A percentile compares a stretch with the other conserved stretches of the same genome.
Evolutionary conservation across 1,140 invertebrate species (phyloP).

Genomic region (Nasonia giraulti): DNA sequence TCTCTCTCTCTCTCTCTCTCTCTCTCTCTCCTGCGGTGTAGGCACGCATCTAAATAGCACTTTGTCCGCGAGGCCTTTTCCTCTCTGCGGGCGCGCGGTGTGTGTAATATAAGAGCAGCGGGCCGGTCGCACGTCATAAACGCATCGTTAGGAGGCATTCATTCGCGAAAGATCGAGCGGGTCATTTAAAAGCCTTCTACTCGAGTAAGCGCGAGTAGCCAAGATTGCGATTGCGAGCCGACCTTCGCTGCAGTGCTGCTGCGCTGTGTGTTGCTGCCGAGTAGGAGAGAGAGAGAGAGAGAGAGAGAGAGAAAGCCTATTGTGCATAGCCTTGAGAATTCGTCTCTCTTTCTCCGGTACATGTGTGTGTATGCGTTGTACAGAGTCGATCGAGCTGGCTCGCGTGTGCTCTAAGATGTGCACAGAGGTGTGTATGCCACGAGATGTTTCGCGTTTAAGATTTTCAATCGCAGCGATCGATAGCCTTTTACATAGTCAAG

Average conservation of each 20-base stretch:
- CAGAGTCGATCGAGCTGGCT: no score
- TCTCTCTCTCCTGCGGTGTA: neutral
- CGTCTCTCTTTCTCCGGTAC: neutral
- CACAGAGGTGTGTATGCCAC: no score
- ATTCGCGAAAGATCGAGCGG: constrained; percentile 17
- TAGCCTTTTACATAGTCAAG: neutral
- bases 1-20: neutral
- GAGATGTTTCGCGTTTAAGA: neutral
- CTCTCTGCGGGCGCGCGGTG: neutral
- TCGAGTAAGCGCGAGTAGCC: neutral
- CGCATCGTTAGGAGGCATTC: constrained; percentile 28
- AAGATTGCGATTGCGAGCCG: neutral
- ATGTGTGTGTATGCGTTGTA: neutral
- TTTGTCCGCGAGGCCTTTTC: neutral
- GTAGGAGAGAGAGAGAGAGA: neutral
- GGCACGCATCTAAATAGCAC: neutral
- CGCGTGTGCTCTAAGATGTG: neutral
- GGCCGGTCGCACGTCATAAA: neutral
- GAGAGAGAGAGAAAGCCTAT: neutral
- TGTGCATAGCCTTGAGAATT: neutral
- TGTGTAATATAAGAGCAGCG: neutral
- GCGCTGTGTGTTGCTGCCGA: no score
- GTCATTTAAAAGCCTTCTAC: neutral
- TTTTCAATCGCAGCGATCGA: neutral
- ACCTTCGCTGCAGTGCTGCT: neutral